phyloP scores from a whole-genome alignment of 2,797 vertebrate genomes.

The Garrulus glandarius region DNA sequence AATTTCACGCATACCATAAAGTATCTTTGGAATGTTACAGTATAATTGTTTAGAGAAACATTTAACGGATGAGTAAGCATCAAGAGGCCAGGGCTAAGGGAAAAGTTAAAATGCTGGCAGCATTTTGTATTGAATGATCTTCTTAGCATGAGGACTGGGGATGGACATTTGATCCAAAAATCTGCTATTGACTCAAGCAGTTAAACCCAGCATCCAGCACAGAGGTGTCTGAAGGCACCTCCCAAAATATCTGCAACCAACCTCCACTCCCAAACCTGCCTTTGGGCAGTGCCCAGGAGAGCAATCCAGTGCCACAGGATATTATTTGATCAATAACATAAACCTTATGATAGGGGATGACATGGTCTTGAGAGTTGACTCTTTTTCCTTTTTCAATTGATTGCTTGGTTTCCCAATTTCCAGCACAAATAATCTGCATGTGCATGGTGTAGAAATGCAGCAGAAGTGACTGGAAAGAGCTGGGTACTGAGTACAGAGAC shows the following conservation, averaged over 20 bases:
- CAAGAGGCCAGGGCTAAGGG: slow-evolving; percentile 39
- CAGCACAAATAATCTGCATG: neutral
- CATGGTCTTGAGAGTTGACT: neutral
- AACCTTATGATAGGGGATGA: neutral
- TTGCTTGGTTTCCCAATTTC: neutral
- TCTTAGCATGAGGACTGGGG: neutral
- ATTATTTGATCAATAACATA: neutral
- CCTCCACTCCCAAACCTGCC: neutral
- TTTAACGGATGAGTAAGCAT: slow-evolving; percentile 54
- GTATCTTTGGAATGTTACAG: slow-evolving; percentile 61
- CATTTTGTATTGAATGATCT: slow-evolving; percentile 26
- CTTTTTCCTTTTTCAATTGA: neutral
- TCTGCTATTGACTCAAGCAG: neutral
- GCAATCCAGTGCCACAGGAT: neutral
- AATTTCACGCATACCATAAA: slow-evolving; percentile 52
- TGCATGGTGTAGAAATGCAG: neutral
- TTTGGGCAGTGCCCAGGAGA: neutral
- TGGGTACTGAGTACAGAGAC: neutral
- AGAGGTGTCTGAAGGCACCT: neutral
- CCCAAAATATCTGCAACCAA: neutral
- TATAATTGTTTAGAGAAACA: slow-evolving; percentile 64
- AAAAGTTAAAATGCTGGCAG: slow-evolving; percentile 28
- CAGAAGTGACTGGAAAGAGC: neutral
- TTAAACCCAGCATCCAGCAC: neutral
- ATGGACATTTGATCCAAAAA: neutral